A percentile compares a stretch with the other conserved stretches of the same genome.
Conservation (phyloP, 2,888 invertebrate genomes). For the Spodoptera exigua region DNA sequence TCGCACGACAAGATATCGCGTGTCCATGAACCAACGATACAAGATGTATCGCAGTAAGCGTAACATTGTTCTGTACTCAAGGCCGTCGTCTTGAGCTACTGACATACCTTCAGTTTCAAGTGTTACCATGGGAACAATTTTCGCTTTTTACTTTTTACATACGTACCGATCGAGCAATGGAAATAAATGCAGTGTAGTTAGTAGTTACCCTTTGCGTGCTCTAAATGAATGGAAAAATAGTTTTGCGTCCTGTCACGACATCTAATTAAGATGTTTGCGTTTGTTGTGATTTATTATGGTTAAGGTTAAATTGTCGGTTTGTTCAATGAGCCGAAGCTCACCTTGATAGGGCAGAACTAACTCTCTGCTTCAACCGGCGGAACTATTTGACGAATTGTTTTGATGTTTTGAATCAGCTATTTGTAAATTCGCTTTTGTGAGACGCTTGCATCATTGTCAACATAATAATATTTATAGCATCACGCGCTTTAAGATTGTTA, state of each 20-base stretch:
- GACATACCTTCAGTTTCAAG: conserved; percentile 52
- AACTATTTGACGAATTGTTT: conserved; percentile 32
- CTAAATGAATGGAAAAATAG: conserved; percentile 26
- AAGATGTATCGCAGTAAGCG: conserved; percentile 53
- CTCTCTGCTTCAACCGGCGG: conserved; percentile 32
- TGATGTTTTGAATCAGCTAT: conserved; percentile 27
- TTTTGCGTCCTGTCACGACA: conserved; percentile 30
- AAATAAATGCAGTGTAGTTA: conserved; percentile 46
- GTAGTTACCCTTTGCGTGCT: conserved; percentile 43
- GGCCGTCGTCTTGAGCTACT: conserved; percentile 64
- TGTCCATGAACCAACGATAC: conserved; percentile 60
- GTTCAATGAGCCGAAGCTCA: conserved; percentile 34
- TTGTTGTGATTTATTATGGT: conserved; percentile 27
- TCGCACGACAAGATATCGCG: conserved; percentile 56
- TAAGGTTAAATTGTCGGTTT: conserved; percentile 15
- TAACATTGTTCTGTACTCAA: conserved; percentile 63
- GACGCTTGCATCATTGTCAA: no score
- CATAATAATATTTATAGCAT: no score
- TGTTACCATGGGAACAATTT: conserved; percentile 44
- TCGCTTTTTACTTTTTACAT: conserved; percentile 31
- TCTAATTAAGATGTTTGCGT: conserved; percentile 33
- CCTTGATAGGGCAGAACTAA: conserved; percentile 34
- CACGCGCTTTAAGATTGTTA: no score
- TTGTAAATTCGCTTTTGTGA: conserved; percentile 6
- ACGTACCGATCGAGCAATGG: conserved; percentile 39